Evolutionary conservation across 2,797 vertebrate species (phyloP).

Genomic region (Bovichtus variegatus): DNA sequence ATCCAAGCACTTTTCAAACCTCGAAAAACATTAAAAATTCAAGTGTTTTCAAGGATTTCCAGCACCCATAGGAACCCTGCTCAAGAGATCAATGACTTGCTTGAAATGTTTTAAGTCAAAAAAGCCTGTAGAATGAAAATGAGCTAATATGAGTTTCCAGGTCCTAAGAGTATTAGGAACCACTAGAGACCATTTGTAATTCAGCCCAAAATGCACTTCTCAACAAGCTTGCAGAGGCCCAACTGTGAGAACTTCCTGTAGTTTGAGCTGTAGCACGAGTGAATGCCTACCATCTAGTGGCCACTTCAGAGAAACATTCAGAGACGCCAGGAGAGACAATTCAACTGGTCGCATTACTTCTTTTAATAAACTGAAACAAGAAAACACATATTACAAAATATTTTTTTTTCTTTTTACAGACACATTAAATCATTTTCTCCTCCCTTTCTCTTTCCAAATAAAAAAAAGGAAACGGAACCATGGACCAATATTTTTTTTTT

Average conservation of each 20-base stretch:
- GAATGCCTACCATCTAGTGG: constrained; percentile 71
- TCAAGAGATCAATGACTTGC: background rate
- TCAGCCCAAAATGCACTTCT: background rate
- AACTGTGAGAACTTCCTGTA: constrained; percentile 13
- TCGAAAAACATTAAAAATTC: too few relatives aligned
- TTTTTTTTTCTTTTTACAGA: constrained; percentile 86
- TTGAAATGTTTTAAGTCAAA: background rate
- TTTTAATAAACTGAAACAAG: constrained; percentile 92
- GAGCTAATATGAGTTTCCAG: background rate
- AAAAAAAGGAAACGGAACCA: constrained; percentile 59
- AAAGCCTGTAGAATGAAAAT: background rate
- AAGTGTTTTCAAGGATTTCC: too few relatives aligned
- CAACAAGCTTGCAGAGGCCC: background rate
- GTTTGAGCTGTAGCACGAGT: constrained; percentile 4
- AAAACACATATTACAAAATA: constrained; percentile 92
- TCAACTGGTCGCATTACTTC: constrained; percentile 88
- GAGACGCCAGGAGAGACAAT: constrained; percentile 38
- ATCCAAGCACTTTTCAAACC: too few relatives aligned
- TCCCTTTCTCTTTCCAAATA: constrained; percentile 44
- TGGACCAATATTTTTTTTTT: constrained; percentile 58
- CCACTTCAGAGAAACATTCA: constrained; percentile 29
- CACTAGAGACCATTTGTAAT: background rate
- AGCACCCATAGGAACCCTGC: too few relatives aligned
- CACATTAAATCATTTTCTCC: constrained; percentile 75
- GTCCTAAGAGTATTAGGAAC: background rate